Base-by-base conservation (phyloP, 1,140 invertebrate species). In the Pollicipes pollicipes region DNA sequence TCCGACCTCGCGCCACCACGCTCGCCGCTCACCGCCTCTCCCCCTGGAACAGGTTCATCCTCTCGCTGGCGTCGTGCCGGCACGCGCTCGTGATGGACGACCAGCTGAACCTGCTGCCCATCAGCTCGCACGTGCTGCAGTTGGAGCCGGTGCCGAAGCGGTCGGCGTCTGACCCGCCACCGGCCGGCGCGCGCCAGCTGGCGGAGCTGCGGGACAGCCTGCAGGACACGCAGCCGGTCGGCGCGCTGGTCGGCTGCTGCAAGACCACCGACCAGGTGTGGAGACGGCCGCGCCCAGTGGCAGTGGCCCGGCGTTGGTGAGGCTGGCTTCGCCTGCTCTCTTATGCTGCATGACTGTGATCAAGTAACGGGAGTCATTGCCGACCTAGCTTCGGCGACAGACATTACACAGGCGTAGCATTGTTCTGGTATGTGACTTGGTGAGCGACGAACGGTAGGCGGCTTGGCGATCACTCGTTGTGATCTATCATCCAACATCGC, bases 11-110 rank as follows among this genome's bases (percentile, higher is more conserved):
- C n/a, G n/a, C n/a, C n/a, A n/a, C n/a, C n/a, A n/a, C n/a, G n/a
- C 32, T 35, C 4, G 16, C 32, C 32, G 16, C 32, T 16, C 32
- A 4, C 4, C 32, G 45, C 21, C 45, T 24, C 45, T 58, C 8
- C 45, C 45, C 6, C 24, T 2, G 6, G 13, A 77, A 45, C 74
- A 86, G 93, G 68, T 97, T 99, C 79, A 84, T 99, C 26, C 80
- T 98, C 0, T 98, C 95, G 0, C 80, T 99, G 73, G 84, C 91
- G 0, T 89, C 90, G 2, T 97, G 95, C 79, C 82, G 88, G 72
- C 85, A 87, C 31, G 98, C 93, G 81, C 81, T 98, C 67, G 90
- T 98, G 8, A 86, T 97, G 27, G 95, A 99, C 81, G 95, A 99
- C 80, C 87, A 93, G 72, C 83, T 99, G 0, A 89, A 89, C 68